Conservation (phyloP, 2,888 invertebrate species). For the Cyclophora punctaria region DNA sequence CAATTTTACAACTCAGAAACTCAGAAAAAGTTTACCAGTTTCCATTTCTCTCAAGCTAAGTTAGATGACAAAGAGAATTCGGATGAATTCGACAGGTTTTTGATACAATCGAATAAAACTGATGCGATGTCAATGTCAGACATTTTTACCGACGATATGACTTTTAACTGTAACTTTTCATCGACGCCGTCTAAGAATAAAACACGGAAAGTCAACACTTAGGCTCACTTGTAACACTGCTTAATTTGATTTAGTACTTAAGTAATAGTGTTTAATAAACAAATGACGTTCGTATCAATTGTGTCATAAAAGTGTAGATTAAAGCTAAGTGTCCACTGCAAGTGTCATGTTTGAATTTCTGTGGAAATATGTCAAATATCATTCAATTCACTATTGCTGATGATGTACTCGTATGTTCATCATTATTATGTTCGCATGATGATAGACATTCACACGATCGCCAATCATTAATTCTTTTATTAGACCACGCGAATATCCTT, state of each 20-base stretch:
- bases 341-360: too few relatives aligned
- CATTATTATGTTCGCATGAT: too few relatives aligned
- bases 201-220: slow-evolving; percentile 44
- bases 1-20: slow-evolving; percentile 47
- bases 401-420: too few relatives aligned
- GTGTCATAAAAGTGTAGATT: too few relatives aligned
- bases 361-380: too few relatives aligned
- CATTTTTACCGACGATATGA: slow-evolving; percentile 59
- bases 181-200: slow-evolving; percentile 69
- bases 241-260: slow-evolving; percentile 3
- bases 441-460: too few relatives aligned
- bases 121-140: slow-evolving; percentile 66
- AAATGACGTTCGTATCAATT: too few relatives aligned
- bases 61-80: slow-evolving; percentile 54
- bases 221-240: slow-evolving; percentile 5
- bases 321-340: too few relatives aligned
- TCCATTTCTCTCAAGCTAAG: slow-evolving; percentile 43
- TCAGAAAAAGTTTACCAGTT: slow-evolving; percentile 35
- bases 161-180: slow-evolving; percentile 64
- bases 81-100: slow-evolving; percentile 45
- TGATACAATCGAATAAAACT: slow-evolving; percentile 42
- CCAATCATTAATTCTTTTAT: too few relatives aligned
- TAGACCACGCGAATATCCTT: too few relatives aligned
- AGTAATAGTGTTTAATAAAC: too few relatives aligned
- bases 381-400: too few relatives aligned